Evolutionary conservation across 2,888 invertebrate genomes (phyloP), one percentile per base, ranked within the genome.

Genomic region (Spisula subtruncata): DNA sequence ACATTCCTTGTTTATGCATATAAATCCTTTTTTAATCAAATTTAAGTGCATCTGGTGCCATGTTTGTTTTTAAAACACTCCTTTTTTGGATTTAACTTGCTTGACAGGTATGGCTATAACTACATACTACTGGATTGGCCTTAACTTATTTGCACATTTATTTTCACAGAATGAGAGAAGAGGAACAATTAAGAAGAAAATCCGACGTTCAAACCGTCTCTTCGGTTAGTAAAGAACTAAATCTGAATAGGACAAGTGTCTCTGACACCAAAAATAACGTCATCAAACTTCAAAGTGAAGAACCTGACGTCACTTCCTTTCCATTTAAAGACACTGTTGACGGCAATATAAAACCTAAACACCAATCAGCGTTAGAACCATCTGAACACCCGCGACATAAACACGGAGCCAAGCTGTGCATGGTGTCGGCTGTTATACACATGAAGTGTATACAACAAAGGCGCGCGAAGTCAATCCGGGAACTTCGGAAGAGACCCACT

Each of bases 361-460:
- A 29, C 5, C 29, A 35, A 6, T 25, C 60, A 10, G 83, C 87
- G 29, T 29, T 84, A 60, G 60, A 75, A 54, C 81, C 87, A 12
- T 46, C 54, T 20, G 86, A 84, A 48, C 48, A 75, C n/a, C 83
- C 81, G 16, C 83, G 85, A 18, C 83, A 85, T 29, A 75, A 71
- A 51, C 91, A 91, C 60, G 86, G 89, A 8, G 89, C 88, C 2
- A 88, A 81, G 60, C 41, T 89, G 82, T 88, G 91, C 32, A 91
- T 90, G 91, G 71, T 91, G 0, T 91, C 91, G 0, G 91, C 91
- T 16, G 84, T 91, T 10, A 29, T 88, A 18, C 89, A 91, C 51
- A 91, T 91, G 91, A 86, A 88, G 71, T 54, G 79, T 32, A n/a
- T 88, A 6, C 86, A 86, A n/a, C n/a, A 71, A 20, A 81, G 79